These are phyloP conservation scores for Pelagia noctiluca DNA, from an alignment of 30 jellyfish, hydroid and myxozoan species.

Conservation along the genomic window DNA sequence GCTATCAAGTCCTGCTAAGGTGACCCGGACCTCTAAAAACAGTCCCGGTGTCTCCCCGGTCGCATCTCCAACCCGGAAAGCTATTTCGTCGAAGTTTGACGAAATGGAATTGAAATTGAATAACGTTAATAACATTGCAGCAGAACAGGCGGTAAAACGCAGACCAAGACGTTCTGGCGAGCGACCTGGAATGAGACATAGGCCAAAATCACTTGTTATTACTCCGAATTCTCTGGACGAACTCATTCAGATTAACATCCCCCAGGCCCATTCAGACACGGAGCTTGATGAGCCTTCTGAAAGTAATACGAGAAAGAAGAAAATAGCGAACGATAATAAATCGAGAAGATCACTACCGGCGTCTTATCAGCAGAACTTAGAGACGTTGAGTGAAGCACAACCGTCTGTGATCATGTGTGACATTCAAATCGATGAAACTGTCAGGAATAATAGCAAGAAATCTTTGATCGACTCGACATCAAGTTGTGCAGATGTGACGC, in stretches of 20 bases:
- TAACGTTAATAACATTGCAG: not conserved
- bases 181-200: conserved; percentile 38
- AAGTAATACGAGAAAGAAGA: too few relatives aligned
- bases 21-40: not conserved
- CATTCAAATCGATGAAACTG: not conserved
- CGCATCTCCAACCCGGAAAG: conserved; percentile 35
- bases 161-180: conserved; percentile 44
- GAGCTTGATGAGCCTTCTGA: conserved; percentile 50
- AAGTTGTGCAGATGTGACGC: not conserved
- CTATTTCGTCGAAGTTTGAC: not conserved
- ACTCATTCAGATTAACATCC: conserved; percentile 4
- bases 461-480: not conserved
- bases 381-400: not conserved
- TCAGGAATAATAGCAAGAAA: not conserved
- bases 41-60: conserved; percentile 68
- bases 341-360: not conserved
- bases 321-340: not conserved
- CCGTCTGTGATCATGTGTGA: not conserved
- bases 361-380: not conserved
- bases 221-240: conserved; percentile 51
- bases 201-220: conserved; percentile 51
- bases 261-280: conserved; percentile 45
- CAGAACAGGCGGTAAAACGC: conserved; percentile 24
- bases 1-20: not conserved
- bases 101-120: not conserved